Base-by-base conservation (phyloP, 2,888 invertebrate genomes). In the Thumatha senex region DNA sequence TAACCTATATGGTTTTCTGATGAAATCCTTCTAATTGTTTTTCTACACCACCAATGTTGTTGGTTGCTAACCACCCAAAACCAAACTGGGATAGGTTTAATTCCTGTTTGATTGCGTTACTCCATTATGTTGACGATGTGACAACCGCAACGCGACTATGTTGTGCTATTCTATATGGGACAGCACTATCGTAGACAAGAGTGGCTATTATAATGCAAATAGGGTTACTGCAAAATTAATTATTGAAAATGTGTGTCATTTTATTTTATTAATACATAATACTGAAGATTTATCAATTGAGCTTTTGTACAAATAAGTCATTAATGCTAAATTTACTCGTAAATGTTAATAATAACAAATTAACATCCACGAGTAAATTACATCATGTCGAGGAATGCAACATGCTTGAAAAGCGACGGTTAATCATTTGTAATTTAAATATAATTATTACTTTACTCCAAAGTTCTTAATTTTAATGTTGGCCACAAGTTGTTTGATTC, bases 121-220 rank as follows among this genome's bases (percentile, higher is more conserved):
- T 63, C 61, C 58, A 63, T 65, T 65, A 63, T 54, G 46, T 41
- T 47, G 54, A 55, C 55, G 50, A 60, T 53, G 50, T 58, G 63
- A 57, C 57, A 66, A 66, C 63, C 61, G 58, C 63, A 54, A 40
- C 56, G 63, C 30, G 30, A 49, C 55, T 60, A 58, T 70, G 63
- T 67, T 67, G 62, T 67, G 58, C 66, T 62, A 64, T 65, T 61
- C 50, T 45, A 48, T 54, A 38, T 45, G 41, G 41, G 42, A 46
- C 55, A 36, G 38, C 38, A 64, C 61, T 56, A 44, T 48, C 49
- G 53, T 58, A 56, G 73, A 70, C 72, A 62, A 71, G 68, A 72
- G 67, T 67, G 54, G 70, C 72, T 72, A 71, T 74, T 72, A 71
- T 74, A 68, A 70, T 72, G 70, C 67, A 45, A 24, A 41, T 45